A percentile compares a stretch with the other conserved stretches of the same genome.
Evolutionary conservation across 2,888 invertebrate genomes (phyloP).

Genomic region (Margaritifera margaritifera): DNA sequence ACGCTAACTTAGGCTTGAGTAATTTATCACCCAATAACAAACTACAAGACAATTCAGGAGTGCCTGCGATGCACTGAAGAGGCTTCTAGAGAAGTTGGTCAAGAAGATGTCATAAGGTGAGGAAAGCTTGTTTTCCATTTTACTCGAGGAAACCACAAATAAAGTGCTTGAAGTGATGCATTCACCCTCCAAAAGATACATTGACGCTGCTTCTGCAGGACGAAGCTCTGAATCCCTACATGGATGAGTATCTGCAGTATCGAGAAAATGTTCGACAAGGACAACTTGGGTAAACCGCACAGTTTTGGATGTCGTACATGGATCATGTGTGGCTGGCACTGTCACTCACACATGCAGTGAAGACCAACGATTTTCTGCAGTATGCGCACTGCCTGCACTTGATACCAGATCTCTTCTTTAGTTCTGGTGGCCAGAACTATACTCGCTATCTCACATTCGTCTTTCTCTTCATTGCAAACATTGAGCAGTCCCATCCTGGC

Average conservation of each 20-base stretch:
- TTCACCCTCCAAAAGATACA: too few species aligned
- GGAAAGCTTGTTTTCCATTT: too few species aligned
- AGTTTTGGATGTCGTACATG: slow-evolving; percentile 12
- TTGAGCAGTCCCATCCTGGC: background rate
- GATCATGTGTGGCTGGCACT: slow-evolving; percentile 7
- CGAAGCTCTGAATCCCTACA: too few species aligned
- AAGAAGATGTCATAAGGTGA: background rate
- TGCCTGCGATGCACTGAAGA: slow-evolving; percentile 13
- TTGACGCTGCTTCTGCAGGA: too few species aligned
- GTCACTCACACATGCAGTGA: slow-evolving; percentile 5
- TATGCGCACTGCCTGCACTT: slow-evolving; percentile 2
- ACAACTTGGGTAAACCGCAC: background rate
- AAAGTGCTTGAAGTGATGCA: too few species aligned
- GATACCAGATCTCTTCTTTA: slow-evolving; percentile 13
- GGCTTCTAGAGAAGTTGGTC: background rate
- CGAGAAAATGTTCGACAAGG: too few species aligned
- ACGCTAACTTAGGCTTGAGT: too few species aligned
- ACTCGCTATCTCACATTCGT: slow-evolving; percentile 9
- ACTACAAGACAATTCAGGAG: slow-evolving; percentile 16
- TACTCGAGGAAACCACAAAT: too few species aligned
- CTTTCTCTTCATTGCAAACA: background rate
- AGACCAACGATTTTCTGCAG: slow-evolving; percentile 2
- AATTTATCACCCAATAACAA: slow-evolving; percentile 19
- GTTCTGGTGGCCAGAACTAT: slow-evolving; percentile 16
- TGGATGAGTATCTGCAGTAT: too few species aligned